Base-by-base conservation (phyloP, 2,888 invertebrate species). In the Euphydryas editha region DNA sequence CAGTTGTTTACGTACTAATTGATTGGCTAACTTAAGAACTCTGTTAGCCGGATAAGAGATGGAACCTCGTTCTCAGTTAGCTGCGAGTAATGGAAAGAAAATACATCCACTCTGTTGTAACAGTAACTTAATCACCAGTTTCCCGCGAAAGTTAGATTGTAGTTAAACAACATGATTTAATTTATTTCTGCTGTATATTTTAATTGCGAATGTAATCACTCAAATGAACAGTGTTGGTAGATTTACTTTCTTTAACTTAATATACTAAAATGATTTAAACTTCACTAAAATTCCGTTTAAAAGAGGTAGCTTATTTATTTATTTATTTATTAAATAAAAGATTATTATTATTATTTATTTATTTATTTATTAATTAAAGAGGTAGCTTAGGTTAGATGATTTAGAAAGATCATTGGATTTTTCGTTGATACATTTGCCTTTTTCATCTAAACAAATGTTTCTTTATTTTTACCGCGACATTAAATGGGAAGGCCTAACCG, bases 61-160 rank as follows among this genome's bases (percentile, higher is more conserved):
- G 36, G n/a, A 66, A 66, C 30, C 51, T 36, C 30, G 56, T 56
- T 66, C 18, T 51, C 39, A 58, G 42, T 58, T 61, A 49, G 42
- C 15, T 44, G 20, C 44, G 20, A 37, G 42, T 58, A 62, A 66
- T 62, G 42, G 44, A 66, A 66, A 66, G 61, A 66, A 66, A 66
- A 62, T 62, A 62, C 54, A 24, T 51, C 51, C 10, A 10, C 24
- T 18, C 17, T 4, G 39, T 57, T 57, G 47, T 47, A 39, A 13
- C 10, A 49, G 65, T 57, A 66, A 61, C 56, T 61, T 44, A 61
- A 66, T 61, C 39, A 49, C 46, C 18, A 42, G 21, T 17, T 42
- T 21, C 36, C 36, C 47, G 55, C 37, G 20, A 54, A 54, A 59
- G 44, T 47, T 55, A 46, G 62, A 15, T 39, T 47, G 18, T 60